These are phyloP conservation scores for Bombus superbus DNA, from an alignment of 1,140 invertebrate species.

Conservation along the genomic window DNA sequence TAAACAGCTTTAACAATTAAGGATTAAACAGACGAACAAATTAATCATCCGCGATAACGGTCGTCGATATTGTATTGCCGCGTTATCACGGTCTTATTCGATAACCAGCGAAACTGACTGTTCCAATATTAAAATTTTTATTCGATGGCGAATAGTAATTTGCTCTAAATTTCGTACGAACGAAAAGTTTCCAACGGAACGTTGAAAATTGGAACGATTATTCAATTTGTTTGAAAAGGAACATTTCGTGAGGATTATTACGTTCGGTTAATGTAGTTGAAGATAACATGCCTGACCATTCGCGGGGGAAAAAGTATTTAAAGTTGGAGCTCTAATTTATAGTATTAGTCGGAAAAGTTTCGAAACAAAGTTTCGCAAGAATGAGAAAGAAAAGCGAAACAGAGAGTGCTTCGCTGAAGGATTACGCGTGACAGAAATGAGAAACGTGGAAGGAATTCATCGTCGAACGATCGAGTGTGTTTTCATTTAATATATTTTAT, in stretches of 20 bases:
- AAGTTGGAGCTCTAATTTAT: constrained; percentile 14
- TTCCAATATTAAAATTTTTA: background rate
- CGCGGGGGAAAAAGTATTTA: constrained; percentile 17
- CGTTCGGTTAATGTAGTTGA: background rate
- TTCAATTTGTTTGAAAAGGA: background rate
- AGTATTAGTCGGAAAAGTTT: constrained; percentile 9
- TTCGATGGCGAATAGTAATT: background rate
- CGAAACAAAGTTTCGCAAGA: background rate
- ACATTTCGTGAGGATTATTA: background rate
- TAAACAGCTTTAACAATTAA: background rate
- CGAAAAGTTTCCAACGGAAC: background rate
- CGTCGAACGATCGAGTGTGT: background rate
- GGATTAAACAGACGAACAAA: background rate
- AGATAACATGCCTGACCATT: background rate
- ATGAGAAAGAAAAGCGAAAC: background rate
- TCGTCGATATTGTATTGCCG: background rate
- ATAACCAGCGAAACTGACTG: background rate
- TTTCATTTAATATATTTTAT: background rate
- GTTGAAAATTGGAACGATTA: background rate
- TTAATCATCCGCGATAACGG: background rate
- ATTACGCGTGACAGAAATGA: background rate
- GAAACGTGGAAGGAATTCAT: background rate
- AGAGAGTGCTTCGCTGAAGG: background rate
- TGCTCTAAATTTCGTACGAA: background rate
- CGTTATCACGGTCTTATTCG: background rate